Evolutionary conservation across 2,797 vertebrate genomes (phyloP).

Genomic region (Carapus acus): DNA sequence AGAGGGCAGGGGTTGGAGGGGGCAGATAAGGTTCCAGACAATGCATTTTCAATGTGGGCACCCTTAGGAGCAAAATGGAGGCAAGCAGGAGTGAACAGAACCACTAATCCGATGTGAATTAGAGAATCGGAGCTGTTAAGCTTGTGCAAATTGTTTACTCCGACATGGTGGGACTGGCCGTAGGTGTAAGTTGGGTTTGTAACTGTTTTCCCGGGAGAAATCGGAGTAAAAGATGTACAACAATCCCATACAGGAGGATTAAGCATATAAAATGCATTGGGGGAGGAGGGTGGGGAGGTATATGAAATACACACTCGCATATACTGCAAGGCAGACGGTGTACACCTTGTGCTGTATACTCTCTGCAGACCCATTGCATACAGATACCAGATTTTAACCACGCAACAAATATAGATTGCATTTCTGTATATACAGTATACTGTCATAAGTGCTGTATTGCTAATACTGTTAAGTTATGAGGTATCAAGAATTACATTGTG

Average conservation of each 20-base stretch:
- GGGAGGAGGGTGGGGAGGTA: neutral
- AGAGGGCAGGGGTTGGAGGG: no score
- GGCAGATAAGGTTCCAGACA: conserved; percentile 32
- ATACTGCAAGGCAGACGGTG: no score
- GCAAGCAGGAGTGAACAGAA: neutral
- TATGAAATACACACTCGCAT: neutral
- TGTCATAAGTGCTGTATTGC: no score
- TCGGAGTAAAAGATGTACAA: neutral
- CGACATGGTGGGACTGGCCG: neutral
- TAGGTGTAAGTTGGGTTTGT: neutral
- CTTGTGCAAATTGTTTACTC: neutral
- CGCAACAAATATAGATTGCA: no score
- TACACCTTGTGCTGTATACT: no score
- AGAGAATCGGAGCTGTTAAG: neutral
- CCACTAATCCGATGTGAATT: conserved; percentile 2
- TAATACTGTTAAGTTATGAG: no score
- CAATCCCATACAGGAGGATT: conserved; percentile 8
- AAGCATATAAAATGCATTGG: conserved; percentile 9
- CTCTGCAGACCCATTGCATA: no score
- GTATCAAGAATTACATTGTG: no score
- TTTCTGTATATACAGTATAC: no score
- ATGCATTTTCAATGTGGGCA: conserved; percentile 32
- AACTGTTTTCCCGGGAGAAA: neutral
- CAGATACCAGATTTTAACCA: no score
- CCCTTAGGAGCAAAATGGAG: conserved; percentile 38